Conservation (phyloP, 2,113 vertebrate species). For the Triplophysa dalaica region DNA sequence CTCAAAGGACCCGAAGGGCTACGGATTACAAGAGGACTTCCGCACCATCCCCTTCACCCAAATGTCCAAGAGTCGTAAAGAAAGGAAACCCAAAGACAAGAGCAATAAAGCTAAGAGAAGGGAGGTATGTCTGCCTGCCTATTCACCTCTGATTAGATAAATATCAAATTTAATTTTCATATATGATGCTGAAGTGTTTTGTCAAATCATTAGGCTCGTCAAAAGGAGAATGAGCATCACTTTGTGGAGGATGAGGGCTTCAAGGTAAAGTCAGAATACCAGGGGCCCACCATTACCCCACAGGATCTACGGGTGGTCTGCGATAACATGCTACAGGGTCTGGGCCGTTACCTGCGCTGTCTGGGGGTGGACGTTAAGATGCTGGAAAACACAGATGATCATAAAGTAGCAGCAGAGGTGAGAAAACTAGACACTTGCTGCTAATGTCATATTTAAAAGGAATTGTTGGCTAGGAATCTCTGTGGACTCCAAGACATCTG, state of each 20-base stretch:
- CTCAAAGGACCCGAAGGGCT: slow-evolving; percentile 66
- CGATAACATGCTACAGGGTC: slow-evolving; percentile 88
- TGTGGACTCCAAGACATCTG: background rate
- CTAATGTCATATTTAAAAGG: background rate
- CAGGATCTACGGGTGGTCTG: slow-evolving; percentile 81
- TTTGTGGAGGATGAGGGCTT: slow-evolving; percentile 22
- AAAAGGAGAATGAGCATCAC: slow-evolving; percentile 41
- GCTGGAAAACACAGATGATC: slow-evolving; percentile 80
- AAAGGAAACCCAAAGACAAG: slow-evolving; percentile 63
- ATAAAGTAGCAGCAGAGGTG: slow-evolving; percentile 81
- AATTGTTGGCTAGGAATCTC: background rate
- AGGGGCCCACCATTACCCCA: slow-evolving; percentile 60
- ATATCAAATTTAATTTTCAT: background rate
- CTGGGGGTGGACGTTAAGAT: slow-evolving; percentile 79
- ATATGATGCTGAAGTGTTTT: background rate
- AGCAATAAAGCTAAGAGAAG: slow-evolving; percentile 50
- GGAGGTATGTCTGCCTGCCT: slow-evolving; percentile 55
- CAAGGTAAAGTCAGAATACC: background rate
- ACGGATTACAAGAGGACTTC: slow-evolving; percentile 71
- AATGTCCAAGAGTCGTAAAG: slow-evolving; percentile 35
- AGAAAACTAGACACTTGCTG: slow-evolving; percentile 14
- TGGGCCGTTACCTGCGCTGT: slow-evolving; percentile 83
- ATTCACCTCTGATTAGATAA: too few relatives aligned
- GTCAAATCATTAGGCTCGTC: slow-evolving; percentile 13
- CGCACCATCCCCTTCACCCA: slow-evolving; percentile 52